Evolutionary conservation across 2,797 vertebrate genomes (phyloP), one percentile per base, ranked within the genome.

Genomic region (Pipistrellus pipistrellus): DNA sequence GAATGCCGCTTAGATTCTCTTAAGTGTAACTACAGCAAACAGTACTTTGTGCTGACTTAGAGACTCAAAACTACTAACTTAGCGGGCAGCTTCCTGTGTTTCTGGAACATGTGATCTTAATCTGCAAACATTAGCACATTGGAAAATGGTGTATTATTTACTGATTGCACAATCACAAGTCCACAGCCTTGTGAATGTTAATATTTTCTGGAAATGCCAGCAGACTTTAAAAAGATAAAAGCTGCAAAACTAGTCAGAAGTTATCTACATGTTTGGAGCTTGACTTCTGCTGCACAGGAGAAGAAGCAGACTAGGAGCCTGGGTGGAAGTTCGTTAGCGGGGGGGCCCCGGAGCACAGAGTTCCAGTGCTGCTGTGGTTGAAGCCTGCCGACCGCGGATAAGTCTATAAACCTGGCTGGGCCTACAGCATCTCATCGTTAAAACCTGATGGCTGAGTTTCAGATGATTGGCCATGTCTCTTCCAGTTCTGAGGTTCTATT

Each of bases 91-190:
- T 96, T 96, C 91, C 95, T 94, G 73, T 96, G 93, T 20, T 96
- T 93, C 32, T 78, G 11, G 75, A 68, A 51, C 85, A 94, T 92
- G 88, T 97, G 95, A 88, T 64, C 64, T 88, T 83, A 68, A 48
- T 90, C 64, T 76, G 90, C 66, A 96, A 95, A 93, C 71, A 85
- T 78, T 7, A 80, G 91, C 75, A 51, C 23, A 27, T 92, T 46
- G 66, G 85, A 94, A 69, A 76, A 76, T 57, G 18, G 71, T 48
- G 21, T 6, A 15, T 64, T 94, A 85, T 95, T 96, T 93, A 66
- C 69, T 95, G 86, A 38, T 96, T 95, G 85, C 87, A 30, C 91
- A 97, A 89, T 85, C 86, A 85, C 81, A 95, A 94, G 92, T 85
- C 25, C 1, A 9, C 27, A 95, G 83, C 46, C 27, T 84, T 82